Evolutionary conservation across 2,888 invertebrate genomes (phyloP), one percentile per base, ranked within the genome.

Genomic region (Hermaeophaga mercurialis): DNA sequence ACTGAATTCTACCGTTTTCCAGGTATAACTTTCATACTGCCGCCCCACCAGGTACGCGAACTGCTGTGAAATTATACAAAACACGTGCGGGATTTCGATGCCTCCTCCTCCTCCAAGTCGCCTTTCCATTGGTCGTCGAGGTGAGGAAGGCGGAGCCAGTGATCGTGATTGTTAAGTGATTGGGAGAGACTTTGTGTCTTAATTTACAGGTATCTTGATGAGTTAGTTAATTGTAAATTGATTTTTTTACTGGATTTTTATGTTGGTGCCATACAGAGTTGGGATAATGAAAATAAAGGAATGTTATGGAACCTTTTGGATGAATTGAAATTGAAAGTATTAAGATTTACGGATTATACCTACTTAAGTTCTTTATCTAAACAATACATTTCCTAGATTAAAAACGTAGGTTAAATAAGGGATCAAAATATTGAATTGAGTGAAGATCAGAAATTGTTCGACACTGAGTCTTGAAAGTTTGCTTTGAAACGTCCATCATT

Each of bases 1-100:
- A 73, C 73, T 73, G 70, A 70, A 69, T 66, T 61, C 60, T 58
- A 59, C 65, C 54, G 66, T 66, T 69, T 61, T 65, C 69, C 67
- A 69, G 69, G 70, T 73, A 71, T 70, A 69, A 65, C 62, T 65
- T 66, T 59, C 61, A 57, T 53, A 59, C 65, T 62, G 43, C 56
- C 54, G 53, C 67, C 66, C 67, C 66, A 60, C 66, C 66, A 64
- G 62, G 62, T 60, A 33, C 58, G 53, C 46, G 33, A 52, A 28
- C 56, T 49, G 44, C 38, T 49, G 55, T 36, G 28, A 43, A 52
- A 54, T 52, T 59, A 63, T 62, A 65, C 59, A 64, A 60, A 43
- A 59, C 72, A 71, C 72, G 71, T 73, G 73, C 69, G 14, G 15
- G 28, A 8, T 11, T 24, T 41, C 44, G 46, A n/a, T 60, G 53